Evolutionary conservation across 2,888 invertebrate genomes (phyloP), one percentile per base, ranked within the genome.

Genomic region (Cancer borealis): DNA sequence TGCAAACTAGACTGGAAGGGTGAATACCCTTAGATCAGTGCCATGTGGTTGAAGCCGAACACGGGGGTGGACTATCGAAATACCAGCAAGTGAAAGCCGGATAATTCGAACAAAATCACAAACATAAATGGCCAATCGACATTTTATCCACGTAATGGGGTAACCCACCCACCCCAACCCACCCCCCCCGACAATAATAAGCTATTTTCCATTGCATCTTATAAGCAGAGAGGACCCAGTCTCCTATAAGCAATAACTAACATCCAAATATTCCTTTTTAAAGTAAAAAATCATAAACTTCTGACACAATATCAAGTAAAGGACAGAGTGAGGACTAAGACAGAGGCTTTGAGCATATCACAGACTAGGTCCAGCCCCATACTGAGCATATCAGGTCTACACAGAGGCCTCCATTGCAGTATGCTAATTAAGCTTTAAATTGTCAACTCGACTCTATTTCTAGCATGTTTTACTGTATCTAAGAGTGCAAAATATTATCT

Each of bases 261-360:
- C 21, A 66, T 17, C 0, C n/a, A 84, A 39, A 84, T 39, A 84
- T 30, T 84, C 12, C 12, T 84, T 30, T 84, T 84, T 39, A 39
- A 84, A 84, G 39, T n/a, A 84, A 17, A 39, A 39, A 39, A 84
- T 39, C 17, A 84, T n/a, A n/a, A 45, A n/a, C 45, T 88, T 88
- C 49, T 88, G 92, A 60, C 92, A 88, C 46, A 84, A 92, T 88
- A 60, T 88, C 45, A 54, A 88, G 88, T 30, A 87, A 54, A 88
- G 88, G 92, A 92, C 92, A 88, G 73, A 73, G 54, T 92, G 46
- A 92, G 92, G 60, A 45, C 87, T 60, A 54, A 88, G 92, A 92
- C 87, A 88, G 92, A 92, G 92, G 88, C 92, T 92, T 39, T 88
- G 92, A 92, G 92, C 92, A 92, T 92, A 92, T 92, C 92, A 92